Conservation (phyloP, 2,113 vertebrate genomes). For the Zosterops pallidus region DNA sequence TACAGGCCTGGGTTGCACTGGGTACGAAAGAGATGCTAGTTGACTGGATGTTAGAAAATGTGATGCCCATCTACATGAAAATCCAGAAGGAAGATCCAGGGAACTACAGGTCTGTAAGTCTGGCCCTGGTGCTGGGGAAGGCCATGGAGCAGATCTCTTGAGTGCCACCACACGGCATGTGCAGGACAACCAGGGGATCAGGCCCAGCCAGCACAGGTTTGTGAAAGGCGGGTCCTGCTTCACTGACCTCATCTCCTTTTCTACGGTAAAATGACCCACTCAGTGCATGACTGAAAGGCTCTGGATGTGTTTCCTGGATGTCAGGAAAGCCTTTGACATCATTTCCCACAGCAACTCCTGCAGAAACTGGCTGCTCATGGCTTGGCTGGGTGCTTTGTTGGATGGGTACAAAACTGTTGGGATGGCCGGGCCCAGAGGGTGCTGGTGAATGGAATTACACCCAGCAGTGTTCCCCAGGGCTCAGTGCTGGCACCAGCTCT, state of each 20-base stretch:
- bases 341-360: neutral
- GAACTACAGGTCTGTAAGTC: neutral
- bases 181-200: neutral
- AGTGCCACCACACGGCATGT: accelerated
- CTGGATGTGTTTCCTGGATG: neutral
- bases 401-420: neutral
- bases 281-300: neutral
- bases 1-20: neutral
- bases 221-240: neutral
- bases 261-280: neutral
- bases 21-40: neutral
- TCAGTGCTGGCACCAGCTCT: neutral
- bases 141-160: neutral
- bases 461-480: neutral
- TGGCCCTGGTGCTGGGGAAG: accelerated
- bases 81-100: neutral
- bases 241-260: neutral
- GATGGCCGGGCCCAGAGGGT: neutral
- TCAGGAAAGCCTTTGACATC: neutral
- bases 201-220: neutral
- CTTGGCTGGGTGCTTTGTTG: accelerated
- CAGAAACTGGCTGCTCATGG: neutral
- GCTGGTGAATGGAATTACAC: neutral
- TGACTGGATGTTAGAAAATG: neutral
- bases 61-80: neutral